Evolutionary conservation across 2,797 vertebrate species (phyloP), one percentile per base, ranked within the genome.

Genomic region (Tragopan temminckii): DNA sequence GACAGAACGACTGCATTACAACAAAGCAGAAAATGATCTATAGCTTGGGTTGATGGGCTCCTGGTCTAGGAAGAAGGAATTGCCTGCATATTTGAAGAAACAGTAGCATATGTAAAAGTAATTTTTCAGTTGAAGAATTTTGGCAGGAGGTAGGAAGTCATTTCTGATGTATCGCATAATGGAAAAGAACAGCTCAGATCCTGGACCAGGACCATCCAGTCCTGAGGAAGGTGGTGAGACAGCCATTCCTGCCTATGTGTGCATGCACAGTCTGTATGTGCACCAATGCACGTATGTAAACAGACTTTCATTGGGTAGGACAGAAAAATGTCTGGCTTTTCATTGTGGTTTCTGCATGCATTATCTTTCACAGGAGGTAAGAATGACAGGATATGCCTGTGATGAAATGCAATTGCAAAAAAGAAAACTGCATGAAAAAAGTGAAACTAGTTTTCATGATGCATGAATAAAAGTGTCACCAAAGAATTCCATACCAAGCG

Each of bases 81-180:
- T 76, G 43, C n/a, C 17, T 75, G 36, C 7, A 40, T 29, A 43
- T 40, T 19, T 55, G 27, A 78, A 83, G 70, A 10, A 31, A 77
- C 33, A 82, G 58, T 58, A 87, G 25, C 27, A 59, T 31, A 77
- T 45, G 61, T 45, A 50, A 90, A 93, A 93, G 80, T 5, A 38
- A 93, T 92, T 95, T 96, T 96, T 88, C 53, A 52, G 50, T 46
- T 67, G 66, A 52, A 68, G 5, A 36, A 46, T 33, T 67, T 82
- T 96, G 87, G 84, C 88, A 97, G 58, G 8, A 53, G 50, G 36
- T 46, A 59, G 16, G 42, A 90, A 43, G 88, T 71, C 0, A 71
- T 96, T 95, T 93, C 50, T 90, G 25, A 57, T 43, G 53, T 4
- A 58, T 18, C 17, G n/a, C 50, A 55, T 33, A 77, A 77, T 58